Conservation (phyloP, 2,888 invertebrate species). For the Eubasilissa splendida region DNA sequence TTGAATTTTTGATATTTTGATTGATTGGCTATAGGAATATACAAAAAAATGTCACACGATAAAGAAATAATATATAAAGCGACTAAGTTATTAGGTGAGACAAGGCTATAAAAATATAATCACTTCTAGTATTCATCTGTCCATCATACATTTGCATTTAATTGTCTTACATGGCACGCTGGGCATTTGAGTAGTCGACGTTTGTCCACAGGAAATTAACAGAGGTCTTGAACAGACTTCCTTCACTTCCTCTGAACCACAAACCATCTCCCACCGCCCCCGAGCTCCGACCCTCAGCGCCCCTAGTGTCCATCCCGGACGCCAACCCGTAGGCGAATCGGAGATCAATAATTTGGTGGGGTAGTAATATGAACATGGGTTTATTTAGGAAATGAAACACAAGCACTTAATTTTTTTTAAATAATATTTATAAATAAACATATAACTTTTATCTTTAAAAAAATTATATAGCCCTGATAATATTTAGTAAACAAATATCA, state of each 20-base stretch:
- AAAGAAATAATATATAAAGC: too few relatives aligned
- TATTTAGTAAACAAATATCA: too few relatives aligned
- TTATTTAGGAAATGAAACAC: conserved; percentile 17
- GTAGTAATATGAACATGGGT: not conserved
- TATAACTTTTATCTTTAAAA: too few relatives aligned
- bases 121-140: not conserved
- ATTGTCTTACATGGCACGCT: not conserved
- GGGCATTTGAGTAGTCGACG: not conserved
- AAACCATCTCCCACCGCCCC: not conserved
- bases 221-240: conserved; percentile 33
- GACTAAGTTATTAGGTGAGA: too few relatives aligned
- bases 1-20: too few relatives aligned
- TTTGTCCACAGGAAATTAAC: conserved; percentile 39
- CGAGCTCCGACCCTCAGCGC: not conserved
- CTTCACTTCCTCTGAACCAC: conserved; percentile 14
- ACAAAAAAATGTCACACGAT: too few relatives aligned
- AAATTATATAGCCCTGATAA: too few relatives aligned
- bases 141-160: not conserved
- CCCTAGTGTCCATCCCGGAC: conserved; percentile 13
- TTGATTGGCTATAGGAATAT: too few relatives aligned
- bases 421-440: too few relatives aligned
- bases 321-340: conserved; percentile 22
- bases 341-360: conserved; percentile 30
- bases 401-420: not conserved
- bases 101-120: too few relatives aligned